A percentile compares a stretch with the other conserved stretches of the same genome.
Conservation (phyloP, 2,888 invertebrate species). For the Nineta flava region DNA sequence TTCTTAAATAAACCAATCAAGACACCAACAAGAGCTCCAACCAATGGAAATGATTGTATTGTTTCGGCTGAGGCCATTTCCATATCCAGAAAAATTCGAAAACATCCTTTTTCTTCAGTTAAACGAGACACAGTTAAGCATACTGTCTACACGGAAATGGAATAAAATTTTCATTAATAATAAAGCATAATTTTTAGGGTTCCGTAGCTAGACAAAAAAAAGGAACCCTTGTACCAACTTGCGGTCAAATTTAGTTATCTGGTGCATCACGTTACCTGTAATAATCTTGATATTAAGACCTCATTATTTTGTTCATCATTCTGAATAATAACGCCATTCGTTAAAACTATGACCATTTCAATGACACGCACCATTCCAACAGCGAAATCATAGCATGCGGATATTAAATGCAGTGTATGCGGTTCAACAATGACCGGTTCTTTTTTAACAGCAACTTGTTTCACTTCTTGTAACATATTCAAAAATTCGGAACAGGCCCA, state of each 20-base stretch:
- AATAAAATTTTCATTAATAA: neutral
- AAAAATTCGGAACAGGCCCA: conserved; percentile 3
- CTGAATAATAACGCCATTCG: neutral
- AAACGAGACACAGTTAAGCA: conserved; percentile 1
- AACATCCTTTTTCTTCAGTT: conserved; percentile 2
- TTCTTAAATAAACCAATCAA: neutral
- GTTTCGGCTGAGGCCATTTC: conserved; percentile 1
- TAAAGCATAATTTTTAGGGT: neutral
- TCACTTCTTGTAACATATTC: conserved; percentile 5
- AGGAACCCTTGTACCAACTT: no score
- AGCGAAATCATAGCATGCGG: conserved; percentile 2
- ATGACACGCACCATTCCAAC: conserved; percentile 6
- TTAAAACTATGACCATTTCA: conserved; percentile 1
- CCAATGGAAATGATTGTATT: conserved; percentile 3
- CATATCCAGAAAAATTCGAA: conserved; percentile 3
- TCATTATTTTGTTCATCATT: conserved; percentile 4
- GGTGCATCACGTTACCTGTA: no score
- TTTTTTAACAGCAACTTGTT: neutral
- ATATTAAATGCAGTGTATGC: neutral
- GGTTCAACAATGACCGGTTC: conserved; percentile 5
- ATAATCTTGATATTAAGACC: neutral
- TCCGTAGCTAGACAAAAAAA: neutral
- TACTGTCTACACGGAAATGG: conserved; percentile 2
- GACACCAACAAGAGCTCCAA: neutral
- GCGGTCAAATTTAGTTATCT: no score